These are phyloP conservation scores for Neuroscelio doddi DNA, from an alignment of 2,888 invertebrate species.

Conservation along the genomic window DNA sequence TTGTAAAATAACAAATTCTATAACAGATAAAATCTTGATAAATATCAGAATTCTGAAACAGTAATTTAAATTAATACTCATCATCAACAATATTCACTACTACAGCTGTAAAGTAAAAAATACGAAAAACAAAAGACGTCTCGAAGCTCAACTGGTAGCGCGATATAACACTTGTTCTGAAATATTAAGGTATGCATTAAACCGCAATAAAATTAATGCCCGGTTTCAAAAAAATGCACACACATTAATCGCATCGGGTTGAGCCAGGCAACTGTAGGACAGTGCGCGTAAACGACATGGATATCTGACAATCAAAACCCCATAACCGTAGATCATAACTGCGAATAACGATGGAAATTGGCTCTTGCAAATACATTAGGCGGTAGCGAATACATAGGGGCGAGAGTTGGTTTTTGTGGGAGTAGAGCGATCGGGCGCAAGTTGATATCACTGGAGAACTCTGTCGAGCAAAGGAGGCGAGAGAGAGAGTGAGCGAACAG, in stretches of 20 bases:
- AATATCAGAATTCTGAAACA: too few relatives aligned
- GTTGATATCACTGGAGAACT: constrained; percentile 52
- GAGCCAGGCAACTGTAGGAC: constrained; percentile 28
- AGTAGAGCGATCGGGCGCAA: constrained; percentile 49
- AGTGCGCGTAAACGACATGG: constrained; percentile 57
- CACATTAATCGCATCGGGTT: constrained; percentile 2
- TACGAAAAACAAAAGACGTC: too few relatives aligned
- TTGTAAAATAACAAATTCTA: too few relatives aligned
- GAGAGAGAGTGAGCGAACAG: constrained; percentile 16
- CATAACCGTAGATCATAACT: constrained; percentile 68
- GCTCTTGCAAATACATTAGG: constrained; percentile 70
- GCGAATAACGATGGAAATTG: constrained; percentile 69
- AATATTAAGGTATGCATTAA: not conserved
- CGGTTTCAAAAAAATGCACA: not conserved
- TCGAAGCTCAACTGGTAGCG: not conserved
- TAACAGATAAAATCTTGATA: too few relatives aligned
- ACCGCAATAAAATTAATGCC: constrained; percentile 4
- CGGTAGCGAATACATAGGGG: constrained; percentile 50
- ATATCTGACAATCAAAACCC: constrained; percentile 68
- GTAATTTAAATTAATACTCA: too few relatives aligned
- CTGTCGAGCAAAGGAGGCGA: constrained; percentile 30
- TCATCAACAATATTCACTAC: too few relatives aligned
- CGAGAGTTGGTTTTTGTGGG: constrained; percentile 46
- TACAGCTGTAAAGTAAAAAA: too few relatives aligned
- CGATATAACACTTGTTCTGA: not conserved